Evolutionary conservation across 2,888 invertebrate genomes (phyloP), one percentile per base, ranked within the genome.

Genomic region (Orchestes rusci): DNA sequence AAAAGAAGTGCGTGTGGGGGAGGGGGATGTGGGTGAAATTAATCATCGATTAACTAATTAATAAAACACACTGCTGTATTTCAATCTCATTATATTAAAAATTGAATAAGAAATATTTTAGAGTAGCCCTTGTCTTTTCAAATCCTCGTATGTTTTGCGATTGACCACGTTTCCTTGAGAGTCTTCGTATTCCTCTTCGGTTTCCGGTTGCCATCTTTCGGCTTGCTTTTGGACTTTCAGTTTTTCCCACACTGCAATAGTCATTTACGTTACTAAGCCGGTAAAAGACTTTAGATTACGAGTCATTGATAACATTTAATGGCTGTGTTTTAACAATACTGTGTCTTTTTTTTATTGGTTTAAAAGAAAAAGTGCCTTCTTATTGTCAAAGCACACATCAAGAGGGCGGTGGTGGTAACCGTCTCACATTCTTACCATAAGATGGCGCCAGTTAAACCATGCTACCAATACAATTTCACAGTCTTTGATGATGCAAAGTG

Each of bases 161-260:
- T 93, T 97, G 2, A 99, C 96, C 12, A 99, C 99, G 73, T 99
- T 99, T 10, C 99, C 99, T 57, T 84, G 80, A 0, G 95, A 94
- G 73, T 99, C 99, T 71, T 99, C 99, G 70, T 88, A 99, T 63
- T 99, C 99, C 70, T 99, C 99, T 70, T 95, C 91, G 56, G 88
- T 87, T 65, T 96, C 95, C 1, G 95, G 92, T 56, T 91, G 90
- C 87, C 93, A 99, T 51, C 97, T 77, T 70, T 96, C 96, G 35
- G 82, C 81, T 62, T 95, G 94, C 63, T 99, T 99, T 61, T 91
- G 91, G 5, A 84, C 79, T 67, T 96, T 96, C 12, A 99, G 75
- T 70, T 96, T 96, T 63, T 96, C 94, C 97, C 99, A 99, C 51
- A 99, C 85, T 86, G 67, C 51, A 75, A 76, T 45, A 15, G 10